Percentiles rank a stretch among this genome's conserved stretches.
Conservation (phyloP, 1,140 invertebrate species). For the Pygmarrhopalites habei region DNA sequence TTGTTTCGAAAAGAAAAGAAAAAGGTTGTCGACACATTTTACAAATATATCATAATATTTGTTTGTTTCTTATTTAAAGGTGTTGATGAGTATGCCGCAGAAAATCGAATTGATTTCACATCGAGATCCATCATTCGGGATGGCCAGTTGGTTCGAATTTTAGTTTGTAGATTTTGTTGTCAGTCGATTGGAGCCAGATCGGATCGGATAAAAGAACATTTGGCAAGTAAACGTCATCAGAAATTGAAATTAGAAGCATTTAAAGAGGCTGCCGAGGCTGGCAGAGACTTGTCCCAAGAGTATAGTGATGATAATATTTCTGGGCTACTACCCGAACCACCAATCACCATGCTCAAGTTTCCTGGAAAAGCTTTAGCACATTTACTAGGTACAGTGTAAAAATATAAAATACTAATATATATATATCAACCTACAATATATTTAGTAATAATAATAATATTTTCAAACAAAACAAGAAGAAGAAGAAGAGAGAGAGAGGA, state of each 20-base stretch:
- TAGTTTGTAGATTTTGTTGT: slow-evolving; percentile 39
- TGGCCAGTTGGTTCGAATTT: slow-evolving; percentile 38
- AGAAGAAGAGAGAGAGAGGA: too few relatives aligned
- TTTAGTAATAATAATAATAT: neutral
- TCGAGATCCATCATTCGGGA: slow-evolving; percentile 39
- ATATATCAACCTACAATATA: too few relatives aligned
- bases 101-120: slow-evolving; percentile 39
- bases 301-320: slow-evolving; percentile 37
- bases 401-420: too few relatives aligned
- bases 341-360: slow-evolving; percentile 40
- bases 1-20: too few relatives aligned
- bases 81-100: slow-evolving; percentile 38
- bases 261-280: slow-evolving; percentile 38
- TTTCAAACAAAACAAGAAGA: neutral
- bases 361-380: slow-evolving; percentile 39
- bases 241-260: slow-evolving; percentile 39
- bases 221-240: slow-evolving; percentile 38
- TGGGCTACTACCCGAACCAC: slow-evolving; percentile 37
- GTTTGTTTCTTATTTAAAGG: too few relatives aligned
- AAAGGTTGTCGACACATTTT: too few relatives aligned
- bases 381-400: slow-evolving; percentile 39
- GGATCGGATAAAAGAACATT: slow-evolving; percentile 39
- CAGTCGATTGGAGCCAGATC: slow-evolving; percentile 38
- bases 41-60: too few relatives aligned
- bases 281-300: slow-evolving; percentile 36